Evolutionary conservation across 2,888 invertebrate species (phyloP).

Genomic region (Trisateles emortualis): DNA sequence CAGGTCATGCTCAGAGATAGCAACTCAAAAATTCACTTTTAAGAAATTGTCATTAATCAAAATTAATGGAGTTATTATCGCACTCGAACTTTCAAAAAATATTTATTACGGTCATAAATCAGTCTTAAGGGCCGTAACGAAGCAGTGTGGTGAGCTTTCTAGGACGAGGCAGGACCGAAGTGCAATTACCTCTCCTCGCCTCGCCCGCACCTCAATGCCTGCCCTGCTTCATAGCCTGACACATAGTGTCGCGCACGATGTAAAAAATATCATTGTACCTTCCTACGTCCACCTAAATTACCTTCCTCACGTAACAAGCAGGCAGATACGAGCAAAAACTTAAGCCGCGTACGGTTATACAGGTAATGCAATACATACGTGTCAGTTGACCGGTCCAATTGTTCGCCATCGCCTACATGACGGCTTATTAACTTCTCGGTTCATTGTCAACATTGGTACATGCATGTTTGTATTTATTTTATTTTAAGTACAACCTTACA

Average conservation of each 20-base stretch:
- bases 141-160: slow-evolving; percentile 78
- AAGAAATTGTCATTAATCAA: slow-evolving; percentile 86
- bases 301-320: slow-evolving; percentile 40
- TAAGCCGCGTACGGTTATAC: slow-evolving; percentile 24
- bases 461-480: background rate
- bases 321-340: slow-evolving; percentile 40
- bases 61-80: slow-evolving; percentile 87
- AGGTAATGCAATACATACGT: slow-evolving; percentile 31
- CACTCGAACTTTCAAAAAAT: slow-evolving; percentile 85
- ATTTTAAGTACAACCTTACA: background rate
- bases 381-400: slow-evolving; percentile 40
- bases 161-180: slow-evolving; percentile 71
- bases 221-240: slow-evolving; percentile 29
- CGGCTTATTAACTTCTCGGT: slow-evolving; percentile 34
- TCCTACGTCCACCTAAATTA: slow-evolving; percentile 47
- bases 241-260: slow-evolving; percentile 33
- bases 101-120: slow-evolving; percentile 85
- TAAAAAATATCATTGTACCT: slow-evolving; percentile 41
- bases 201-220: slow-evolving; percentile 16
- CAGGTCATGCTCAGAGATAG: slow-evolving; percentile 58
- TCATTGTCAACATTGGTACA: background rate
- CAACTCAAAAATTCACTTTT: slow-evolving; percentile 79
- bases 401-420: slow-evolving; percentile 37
- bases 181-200: slow-evolving; percentile 66
- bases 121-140: slow-evolving; percentile 84